A percentile compares a stretch with the other conserved stretches of the same genome.
Evolutionary conservation across 1,140 invertebrate genomes (phyloP).

Genomic region (Drosophila subobscura): DNA sequence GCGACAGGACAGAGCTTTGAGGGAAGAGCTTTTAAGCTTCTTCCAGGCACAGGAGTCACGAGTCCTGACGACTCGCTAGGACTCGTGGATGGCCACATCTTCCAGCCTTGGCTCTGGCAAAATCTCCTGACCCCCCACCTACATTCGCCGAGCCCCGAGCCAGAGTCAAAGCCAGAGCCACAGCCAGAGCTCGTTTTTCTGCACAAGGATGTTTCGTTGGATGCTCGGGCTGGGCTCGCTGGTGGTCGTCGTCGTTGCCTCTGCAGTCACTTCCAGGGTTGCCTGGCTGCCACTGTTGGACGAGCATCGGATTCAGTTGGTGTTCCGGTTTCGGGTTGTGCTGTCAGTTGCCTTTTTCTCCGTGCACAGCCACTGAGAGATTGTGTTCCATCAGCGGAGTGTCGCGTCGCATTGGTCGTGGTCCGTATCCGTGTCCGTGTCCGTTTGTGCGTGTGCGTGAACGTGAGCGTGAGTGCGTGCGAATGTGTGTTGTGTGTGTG

Average conservation of each 20-base stretch:
- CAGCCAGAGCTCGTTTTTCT: conserved; percentile 23
- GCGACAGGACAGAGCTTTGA: conserved; percentile 15
- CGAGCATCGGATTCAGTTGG: conserved; percentile 81
- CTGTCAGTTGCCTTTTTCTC: conserved; percentile 83
- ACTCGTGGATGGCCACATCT: conserved; percentile 32
- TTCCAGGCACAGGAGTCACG: conserved; percentile 44
- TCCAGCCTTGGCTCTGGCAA: conserved; percentile 40
- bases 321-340: conserved; percentile 84
- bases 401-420: conserved; percentile 60
- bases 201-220: conserved; percentile 54
- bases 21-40: conserved; percentile 42
- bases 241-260: conserved; percentile 48
- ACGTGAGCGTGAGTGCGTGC: conserved; percentile 14
- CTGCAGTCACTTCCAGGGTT: conserved; percentile 65
- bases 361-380: conserved; percentile 65
- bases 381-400: conserved; percentile 41
- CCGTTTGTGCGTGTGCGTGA: conserved; percentile 19
- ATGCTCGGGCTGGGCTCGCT: conserved; percentile 20
- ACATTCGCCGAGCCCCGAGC: too few relatives aligned
- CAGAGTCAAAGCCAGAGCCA: neutral
- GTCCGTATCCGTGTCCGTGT: conserved; percentile 34
- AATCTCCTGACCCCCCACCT: too few relatives aligned
- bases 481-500: conserved; percentile 24
- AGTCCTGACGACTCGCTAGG: conserved; percentile 42
- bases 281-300: conserved; percentile 70